Evolutionary conservation across 2,888 invertebrate genomes (phyloP), one percentile per base, ranked within the genome.

Genomic region (Spicauda simplicius): DNA sequence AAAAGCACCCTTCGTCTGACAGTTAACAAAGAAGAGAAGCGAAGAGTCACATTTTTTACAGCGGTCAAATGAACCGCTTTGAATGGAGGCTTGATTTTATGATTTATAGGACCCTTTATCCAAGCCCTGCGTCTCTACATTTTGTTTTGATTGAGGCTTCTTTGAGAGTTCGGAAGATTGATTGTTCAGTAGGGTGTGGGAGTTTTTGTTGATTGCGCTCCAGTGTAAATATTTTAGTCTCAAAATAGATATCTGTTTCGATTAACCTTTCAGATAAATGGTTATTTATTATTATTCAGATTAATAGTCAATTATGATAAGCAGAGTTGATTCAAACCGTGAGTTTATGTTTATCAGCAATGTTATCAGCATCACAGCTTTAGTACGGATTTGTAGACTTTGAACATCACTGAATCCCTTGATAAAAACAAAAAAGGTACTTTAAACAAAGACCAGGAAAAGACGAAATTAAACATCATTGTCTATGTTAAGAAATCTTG

Each of bases 91-190:
- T 83, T 92, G 92, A 92, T 92, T 93, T 92, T 92, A 92, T 92
- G 91, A 93, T 92, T 91, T 93, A 93, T 93, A 88, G 83, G 81
- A 76, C 84, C 88, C 86, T 91, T 91, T 91, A 92, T 91, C 83
- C 86, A 82, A 83, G 81, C 83, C 77, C 83, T 83, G 85, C 87
- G 88, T 85, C 90, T 84, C 80, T 83, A 86, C 88, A 88, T 88
- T 91, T 85, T 92, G 86, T 93, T 93, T 91, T 91, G 92, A 93
- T 91, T 92, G 91, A 88, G 86, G 88, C 82, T 86, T 85, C 91
- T 91, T 90, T 91, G 87, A 89, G 83, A 25, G 25, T 77, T 76
- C 80, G 82, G 79, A 90, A 92, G 92, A 93, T 93, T 91, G 91
- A 92, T 93, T 91, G 91, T 92, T 90, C 86, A 86, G 82, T 81